Evolutionary conservation across 2,888 invertebrate species (phyloP), one percentile per base, ranked within the genome.

Genomic region (Ecliptopera silaceata): DNA sequence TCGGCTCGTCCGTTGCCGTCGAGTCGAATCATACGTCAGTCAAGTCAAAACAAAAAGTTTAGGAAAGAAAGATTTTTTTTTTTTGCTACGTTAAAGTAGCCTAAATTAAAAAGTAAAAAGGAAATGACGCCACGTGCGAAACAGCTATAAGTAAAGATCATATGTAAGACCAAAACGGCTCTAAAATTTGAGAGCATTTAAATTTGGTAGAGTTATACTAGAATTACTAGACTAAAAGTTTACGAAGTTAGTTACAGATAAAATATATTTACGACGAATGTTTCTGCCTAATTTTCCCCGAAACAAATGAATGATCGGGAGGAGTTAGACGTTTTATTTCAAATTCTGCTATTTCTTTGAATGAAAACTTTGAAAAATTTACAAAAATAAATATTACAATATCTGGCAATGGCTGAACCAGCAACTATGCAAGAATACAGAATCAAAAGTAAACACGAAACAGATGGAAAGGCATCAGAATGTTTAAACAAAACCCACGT

Each of bases 391-490:
- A 46, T 5, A 17, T 36, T 34, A 4, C 13, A 15, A 22, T 10
- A 26, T 10, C 4, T 17, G 8, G n/a, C 22, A n/a, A 54, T 54
- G 53, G 41, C 46, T 18, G 46, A 47, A 46, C 12, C 39, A 11
- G 29, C 2, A 18, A 43, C 22, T 13, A 17, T 44, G 18, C 38
- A 45, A 22, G 44, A 47, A 26, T 11, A 29, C 8, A 20, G 36
- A 51, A 18, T n/a, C 10, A 47, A 22, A 46, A 47, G 1, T 41
- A 46, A 42, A 26, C 15, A 13, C 31, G 34, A 39, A 32, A 22
- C 46, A 18, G 18, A 42, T 6, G 41, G 18, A 32, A 54, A 54
- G 34, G 5, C 36, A 34, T 5, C 34, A 17, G 53, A 54, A 34
- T 34, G 31, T n/a, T n/a, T 8, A 38, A 15, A 4, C 10, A 54